Evolutionary conservation across 1,140 invertebrate genomes (phyloP).

Genomic region (Palaemon carinicauda): DNA sequence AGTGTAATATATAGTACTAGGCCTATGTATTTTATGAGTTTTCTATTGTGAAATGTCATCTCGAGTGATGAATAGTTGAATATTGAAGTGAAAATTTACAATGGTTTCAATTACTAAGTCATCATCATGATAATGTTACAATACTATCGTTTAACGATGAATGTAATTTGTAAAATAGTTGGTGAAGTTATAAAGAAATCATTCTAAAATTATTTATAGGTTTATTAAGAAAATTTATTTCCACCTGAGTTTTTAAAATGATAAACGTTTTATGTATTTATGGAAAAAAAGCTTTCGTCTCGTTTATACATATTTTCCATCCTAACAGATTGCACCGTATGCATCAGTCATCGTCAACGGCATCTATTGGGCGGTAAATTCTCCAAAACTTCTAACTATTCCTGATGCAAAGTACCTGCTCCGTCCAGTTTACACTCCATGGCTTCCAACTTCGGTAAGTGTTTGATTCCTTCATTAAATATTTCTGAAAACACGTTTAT

Average conservation of each 20-base stretch:
- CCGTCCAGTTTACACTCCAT: conserved; percentile 86
- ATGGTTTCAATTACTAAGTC: not conserved
- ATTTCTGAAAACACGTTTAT: too few species aligned
- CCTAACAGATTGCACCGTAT: conserved; percentile 88
- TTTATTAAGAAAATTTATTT: too few species aligned
- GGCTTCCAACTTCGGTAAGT: conserved; percentile 83
- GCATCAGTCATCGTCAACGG: conserved; percentile 97
- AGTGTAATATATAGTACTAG: not conserved
- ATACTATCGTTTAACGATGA: too few species aligned
- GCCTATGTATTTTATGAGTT: too few species aligned
- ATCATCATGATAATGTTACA: not conserved
- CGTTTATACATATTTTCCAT: conserved; percentile 47
- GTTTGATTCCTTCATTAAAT: too few species aligned
- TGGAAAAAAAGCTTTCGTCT: too few species aligned
- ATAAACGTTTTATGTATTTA: too few species aligned
- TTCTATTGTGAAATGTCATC: not conserved
- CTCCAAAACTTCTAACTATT: conserved; percentile 94
- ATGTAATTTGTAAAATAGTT: too few species aligned
- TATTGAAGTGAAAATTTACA: not conserved
- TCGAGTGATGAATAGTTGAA: not conserved
- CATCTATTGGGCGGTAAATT: conserved; percentile 98
- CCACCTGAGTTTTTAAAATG: too few species aligned
- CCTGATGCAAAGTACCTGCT: conserved; percentile 96
- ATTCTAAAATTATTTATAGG: too few species aligned
- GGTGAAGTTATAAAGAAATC: too few species aligned